These are phyloP conservation scores for Callyntrura sp. DNA, from an alignment of 2,888 invertebrate species.

Conservation along the genomic window DNA sequence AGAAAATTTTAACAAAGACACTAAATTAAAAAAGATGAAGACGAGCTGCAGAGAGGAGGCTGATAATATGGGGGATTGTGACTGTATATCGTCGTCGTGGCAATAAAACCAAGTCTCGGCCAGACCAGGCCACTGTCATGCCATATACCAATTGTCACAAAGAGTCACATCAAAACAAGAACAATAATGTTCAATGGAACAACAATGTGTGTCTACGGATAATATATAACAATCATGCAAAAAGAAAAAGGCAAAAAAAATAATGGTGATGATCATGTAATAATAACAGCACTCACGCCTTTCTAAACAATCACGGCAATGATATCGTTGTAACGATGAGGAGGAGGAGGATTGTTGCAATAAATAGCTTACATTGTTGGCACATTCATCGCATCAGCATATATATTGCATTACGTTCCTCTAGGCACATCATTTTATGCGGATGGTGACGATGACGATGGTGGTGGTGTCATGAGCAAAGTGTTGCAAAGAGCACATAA, in stretches of 20 bases:
- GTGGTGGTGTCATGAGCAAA: background rate
- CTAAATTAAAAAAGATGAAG: no score
- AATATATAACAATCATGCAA: no score
- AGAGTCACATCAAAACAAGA: no score
- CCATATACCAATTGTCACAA: no score
- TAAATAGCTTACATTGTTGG: background rate
- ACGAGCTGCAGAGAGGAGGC: constrained; percentile 4
- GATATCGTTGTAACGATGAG: background rate
- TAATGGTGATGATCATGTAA: no score
- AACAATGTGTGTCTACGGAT: no score
- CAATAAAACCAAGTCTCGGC: constrained; percentile 17
- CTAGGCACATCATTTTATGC: background rate
- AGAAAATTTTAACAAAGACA: no score
- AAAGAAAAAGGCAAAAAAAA: no score
- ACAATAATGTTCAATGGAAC: no score
- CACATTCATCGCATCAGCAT: background rate
- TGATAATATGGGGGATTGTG: background rate
- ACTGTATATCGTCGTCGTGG: background rate
- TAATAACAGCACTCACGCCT: constrained; percentile 10
- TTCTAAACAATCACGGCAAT: constrained; percentile 30
- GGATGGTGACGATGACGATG: background rate
- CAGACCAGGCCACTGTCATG: background rate
- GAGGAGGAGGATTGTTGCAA: constrained; percentile 3
- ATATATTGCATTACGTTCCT: background rate
- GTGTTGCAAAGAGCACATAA: constrained; percentile 6